Evolutionary conservation across 2,113 vertebrate species (phyloP), one percentile per base, ranked within the genome.

Genomic region (Nibea albiflora): DNA sequence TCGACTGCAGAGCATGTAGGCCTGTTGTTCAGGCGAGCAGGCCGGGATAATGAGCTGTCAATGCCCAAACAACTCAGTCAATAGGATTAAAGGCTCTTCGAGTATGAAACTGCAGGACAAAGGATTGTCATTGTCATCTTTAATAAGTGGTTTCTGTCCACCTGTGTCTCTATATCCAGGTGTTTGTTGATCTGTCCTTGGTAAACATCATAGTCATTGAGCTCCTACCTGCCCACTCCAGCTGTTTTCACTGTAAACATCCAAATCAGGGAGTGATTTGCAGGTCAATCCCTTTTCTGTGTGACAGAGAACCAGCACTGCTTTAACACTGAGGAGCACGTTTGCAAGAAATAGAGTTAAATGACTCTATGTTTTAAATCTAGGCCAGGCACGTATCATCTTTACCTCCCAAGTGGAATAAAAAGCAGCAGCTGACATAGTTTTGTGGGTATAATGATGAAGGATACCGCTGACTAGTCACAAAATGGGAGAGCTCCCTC

Each of bases 1-100:
- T 70, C 61, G 81, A 79, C 90, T 83, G 85, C 85, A 88, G 83
- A 84, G 73, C 70, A 58, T 58, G 68, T 19, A 67, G 90, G 90
- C 91, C 89, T 86, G 75, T 75, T 57, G 72, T 83, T 64, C 46
- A 80, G 68, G 73, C 77, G 83, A 62, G 78, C 28, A 87, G 83
- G 77, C 78, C 72, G 22, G 66, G 78, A 71, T 76, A 80, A 79
- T 63, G 84, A 87, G 76, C 88, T 80, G 81, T 89, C 85, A 80
- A 39, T 69, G 76, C 87, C 75, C 53, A 67, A 80, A 76, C 66
- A 69, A n/a, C 53, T 24, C 66, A 14, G 54, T 56, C 63, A 50
- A 12, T 64, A 57, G 50, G 65, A 71, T 56, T 66, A 78, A 17
- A 69, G 67, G 57, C 42, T 64, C 47, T n/a, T 50, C 4, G 35